These are phyloP conservation scores for Oncopeltus fasciatus DNA, from an alignment of 1,140 invertebrate species.

Conservation along the genomic window DNA sequence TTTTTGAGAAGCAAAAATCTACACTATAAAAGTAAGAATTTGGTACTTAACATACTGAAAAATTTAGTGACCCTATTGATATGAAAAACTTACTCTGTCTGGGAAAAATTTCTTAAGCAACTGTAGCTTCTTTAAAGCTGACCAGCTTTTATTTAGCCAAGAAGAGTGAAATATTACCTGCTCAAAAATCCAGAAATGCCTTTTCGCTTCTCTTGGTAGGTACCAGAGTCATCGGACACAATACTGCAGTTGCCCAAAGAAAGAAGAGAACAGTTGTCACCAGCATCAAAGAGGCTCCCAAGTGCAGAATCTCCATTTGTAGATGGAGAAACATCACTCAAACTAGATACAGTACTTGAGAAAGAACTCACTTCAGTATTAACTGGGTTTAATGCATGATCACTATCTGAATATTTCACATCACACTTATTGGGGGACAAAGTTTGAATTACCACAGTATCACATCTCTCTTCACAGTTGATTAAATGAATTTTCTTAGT, in stretches of 20 bases:
- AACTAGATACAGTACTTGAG: slow-evolving; percentile 29
- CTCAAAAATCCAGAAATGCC: slow-evolving; percentile 25
- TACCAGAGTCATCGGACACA: slow-evolving; percentile 20
- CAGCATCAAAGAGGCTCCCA: slow-evolving; percentile 21
- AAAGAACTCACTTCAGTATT: slow-evolving; percentile 32
- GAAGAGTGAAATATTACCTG: too few species aligned
- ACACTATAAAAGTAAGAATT: too few species aligned
- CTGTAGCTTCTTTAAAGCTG: too few species aligned
- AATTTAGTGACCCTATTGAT: too few species aligned
- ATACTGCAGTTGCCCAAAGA: slow-evolving; percentile 19
- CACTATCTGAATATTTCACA: not conserved
- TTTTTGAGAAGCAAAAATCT: too few species aligned
- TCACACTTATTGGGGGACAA: not conserved
- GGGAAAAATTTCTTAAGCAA: too few species aligned
- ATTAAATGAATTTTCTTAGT: slow-evolving; percentile 30
- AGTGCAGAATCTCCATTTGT: slow-evolving; percentile 21
- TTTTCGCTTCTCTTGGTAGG: slow-evolving; percentile 23
- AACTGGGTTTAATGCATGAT: slow-evolving; percentile 11
- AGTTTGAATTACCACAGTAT: not conserved
- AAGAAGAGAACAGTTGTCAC: slow-evolving; percentile 18
- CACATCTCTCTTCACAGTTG: slow-evolving; percentile 16
- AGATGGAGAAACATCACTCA: slow-evolving; percentile 25
- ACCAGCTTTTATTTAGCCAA: too few species aligned
- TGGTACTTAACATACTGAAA: too few species aligned
- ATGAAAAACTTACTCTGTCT: too few species aligned